These are phyloP conservation scores for Genyomyrus donnyi DNA, from an alignment of 2,113 vertebrate species.

Conservation along the genomic window DNA sequence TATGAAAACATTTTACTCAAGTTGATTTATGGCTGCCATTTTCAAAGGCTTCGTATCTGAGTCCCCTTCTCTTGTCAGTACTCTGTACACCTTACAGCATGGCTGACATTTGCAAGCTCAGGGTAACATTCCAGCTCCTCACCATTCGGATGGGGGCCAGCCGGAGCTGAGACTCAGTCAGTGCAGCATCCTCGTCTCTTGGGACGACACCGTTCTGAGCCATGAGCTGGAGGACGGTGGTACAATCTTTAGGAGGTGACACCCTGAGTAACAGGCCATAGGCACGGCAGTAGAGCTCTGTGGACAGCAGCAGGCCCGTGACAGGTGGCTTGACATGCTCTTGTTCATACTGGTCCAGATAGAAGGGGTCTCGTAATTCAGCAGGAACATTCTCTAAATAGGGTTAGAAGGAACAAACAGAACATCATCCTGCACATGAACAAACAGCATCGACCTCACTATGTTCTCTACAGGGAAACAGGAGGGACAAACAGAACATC, in stretches of 20 bases:
- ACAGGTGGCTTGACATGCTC: slow-evolving; percentile 73
- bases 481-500: neutral
- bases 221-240: slow-evolving; percentile 66
- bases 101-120: neutral
- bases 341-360: slow-evolving; percentile 71
- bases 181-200: slow-evolving; percentile 54
- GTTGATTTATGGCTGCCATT: neutral
- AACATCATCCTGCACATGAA: neutral
- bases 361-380: slow-evolving; percentile 73
- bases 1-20: neutral
- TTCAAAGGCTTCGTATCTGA: neutral
- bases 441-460: neutral
- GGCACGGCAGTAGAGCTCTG: slow-evolving; percentile 71
- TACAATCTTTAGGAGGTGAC: slow-evolving; percentile 46
- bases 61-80: neutral
- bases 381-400: slow-evolving; percentile 66
- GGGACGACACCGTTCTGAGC: slow-evolving; percentile 58
- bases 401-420: neutral
- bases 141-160: slow-evolving; percentile 76
- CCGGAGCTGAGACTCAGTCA: slow-evolving; percentile 68
- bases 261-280: slow-evolving; percentile 56
- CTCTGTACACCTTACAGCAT: neutral
- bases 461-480: neutral
- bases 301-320: slow-evolving; percentile 68
- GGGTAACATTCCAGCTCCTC: slow-evolving; percentile 28